Base-by-base conservation (phyloP, 2,888 invertebrate species). In the Luffia ferchaultella region DNA sequence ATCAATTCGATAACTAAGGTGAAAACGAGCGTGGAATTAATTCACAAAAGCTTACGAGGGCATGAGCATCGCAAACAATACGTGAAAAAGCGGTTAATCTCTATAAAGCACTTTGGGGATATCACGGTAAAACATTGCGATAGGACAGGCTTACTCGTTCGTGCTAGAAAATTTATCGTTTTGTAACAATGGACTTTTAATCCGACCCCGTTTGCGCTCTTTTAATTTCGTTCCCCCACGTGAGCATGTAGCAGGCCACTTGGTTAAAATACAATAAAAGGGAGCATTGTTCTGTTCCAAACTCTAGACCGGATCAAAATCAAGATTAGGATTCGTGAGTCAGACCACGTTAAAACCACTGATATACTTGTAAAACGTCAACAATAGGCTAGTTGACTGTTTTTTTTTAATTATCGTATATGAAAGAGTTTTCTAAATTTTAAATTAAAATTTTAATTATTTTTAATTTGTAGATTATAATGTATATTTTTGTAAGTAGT, bases 81-180 rank as follows among this genome's bases (percentile, higher is more conserved):
- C 30, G 30, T 30, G 30, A 30, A 30, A 30, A 30, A 30, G 30
- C 30, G 30, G 30, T 30, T 30, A 42, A 42, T 17, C 43, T 17
- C 43, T 42, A 16, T 42, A 42, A 42, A 42, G 17, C 16, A 42
- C 48, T 42, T 18, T 40, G 18, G 48, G 30, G 41, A 12, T 18
- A 15, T 9, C 17, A 1, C 40, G 42, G 15, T 64, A 60, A 65
- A 66, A 67, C 68, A 69, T 60, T 57, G 65, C 60, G 59, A 68
- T 67, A 65, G 63, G 56, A 57, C 42, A 12, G 61, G 68, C 66
- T 76, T 68, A 72, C 61, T 58, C 58, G 64, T 61, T 58, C 62
- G 64, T 20, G 69, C 68, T 68, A 65, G 73, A 63, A 69, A 75
- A 78, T 76, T 76, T 78, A 78, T 77, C 64, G 73, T 64, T 64